Percentiles rank a stretch among this genome's conserved stretches.
Evolutionary conservation across 2,888 invertebrate species (phyloP).

Genomic region (Megalurothrips usitatus): DNA sequence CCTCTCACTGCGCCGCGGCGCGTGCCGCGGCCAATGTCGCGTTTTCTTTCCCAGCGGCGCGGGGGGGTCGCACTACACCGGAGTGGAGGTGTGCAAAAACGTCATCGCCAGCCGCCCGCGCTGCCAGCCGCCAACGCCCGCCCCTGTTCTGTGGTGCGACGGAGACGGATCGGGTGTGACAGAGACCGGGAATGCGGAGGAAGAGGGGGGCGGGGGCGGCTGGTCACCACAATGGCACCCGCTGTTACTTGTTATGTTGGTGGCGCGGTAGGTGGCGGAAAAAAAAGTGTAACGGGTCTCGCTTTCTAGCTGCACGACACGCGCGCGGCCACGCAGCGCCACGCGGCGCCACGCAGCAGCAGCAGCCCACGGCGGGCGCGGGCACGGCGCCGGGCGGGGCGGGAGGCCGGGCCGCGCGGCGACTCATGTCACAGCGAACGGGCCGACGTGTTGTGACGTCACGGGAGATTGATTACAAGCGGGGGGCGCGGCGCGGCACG

Average conservation of each 20-base stretch:
- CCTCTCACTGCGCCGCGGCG: neutral
- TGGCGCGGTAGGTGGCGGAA: neutral
- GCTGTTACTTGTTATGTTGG: neutral
- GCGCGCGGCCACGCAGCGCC: neutral
- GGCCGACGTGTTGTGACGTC: neutral
- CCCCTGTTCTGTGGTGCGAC: neutral
- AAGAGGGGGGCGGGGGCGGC: neutral
- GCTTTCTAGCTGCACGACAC: neutral
- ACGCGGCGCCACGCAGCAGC: neutral
- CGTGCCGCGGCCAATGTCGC: neutral
- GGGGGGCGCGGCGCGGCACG: neutral
- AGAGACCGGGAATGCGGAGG: neutral
- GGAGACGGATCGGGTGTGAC: neutral
- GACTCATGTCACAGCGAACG: neutral
- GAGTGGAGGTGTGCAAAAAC: too few relatives aligned
- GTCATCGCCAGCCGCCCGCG: too few relatives aligned
- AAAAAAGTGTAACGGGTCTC: neutral
- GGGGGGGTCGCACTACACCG: too few relatives aligned
- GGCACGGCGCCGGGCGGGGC: neutral
- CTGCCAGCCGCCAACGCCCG: too few relatives aligned
- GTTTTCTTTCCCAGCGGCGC: too few relatives aligned
- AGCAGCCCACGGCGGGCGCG: neutral
- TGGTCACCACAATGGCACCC: neutral
- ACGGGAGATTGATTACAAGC: neutral
- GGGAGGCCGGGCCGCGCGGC: neutral